Evolutionary conservation across 2,797 vertebrate genomes (phyloP).

Genomic region (Ctenopoma multispine): DNA sequence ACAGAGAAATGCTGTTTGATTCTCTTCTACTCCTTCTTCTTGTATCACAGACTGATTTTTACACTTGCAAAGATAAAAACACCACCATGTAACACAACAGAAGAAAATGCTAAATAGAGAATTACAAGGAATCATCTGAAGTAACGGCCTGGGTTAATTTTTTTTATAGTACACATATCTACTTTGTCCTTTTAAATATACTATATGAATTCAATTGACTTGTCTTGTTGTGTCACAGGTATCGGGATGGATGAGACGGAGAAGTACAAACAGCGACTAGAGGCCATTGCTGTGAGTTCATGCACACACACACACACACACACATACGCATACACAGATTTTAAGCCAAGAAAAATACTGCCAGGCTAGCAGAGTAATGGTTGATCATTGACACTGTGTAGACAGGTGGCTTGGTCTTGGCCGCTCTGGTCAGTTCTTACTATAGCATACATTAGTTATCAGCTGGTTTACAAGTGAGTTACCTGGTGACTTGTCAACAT

Average conservation of each 20-base stretch:
- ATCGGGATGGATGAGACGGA: conserved; percentile 83
- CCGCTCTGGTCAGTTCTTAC: too few species aligned
- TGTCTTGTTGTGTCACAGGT: conserved; percentile 66
- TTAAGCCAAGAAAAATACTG: neutral
- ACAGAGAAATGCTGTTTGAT: conserved; percentile 30
- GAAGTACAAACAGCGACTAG: conserved; percentile 84
- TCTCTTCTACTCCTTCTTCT: neutral
- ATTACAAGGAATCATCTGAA: conserved; percentile 4
- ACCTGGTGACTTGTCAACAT: neutral
- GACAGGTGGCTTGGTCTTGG: neutral
- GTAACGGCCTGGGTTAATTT: neutral
- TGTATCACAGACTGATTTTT: conserved; percentile 5
- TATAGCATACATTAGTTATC: too few species aligned
- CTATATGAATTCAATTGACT: conserved; percentile 27
- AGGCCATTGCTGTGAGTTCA: conserved; percentile 83
- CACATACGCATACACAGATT: neutral
- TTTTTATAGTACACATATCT: neutral
- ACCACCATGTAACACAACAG: neutral
- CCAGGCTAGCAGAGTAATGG: neutral
- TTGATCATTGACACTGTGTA: neutral
- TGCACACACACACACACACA: conserved; percentile 20
- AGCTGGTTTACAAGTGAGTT: neutral
- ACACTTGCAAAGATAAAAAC: conserved; percentile 4
- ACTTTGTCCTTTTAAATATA: neutral
- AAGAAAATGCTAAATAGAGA: neutral